These are phyloP conservation scores for Mola mola DNA, from an alignment of 2,113 vertebrate genomes.

Conservation along the genomic window DNA sequence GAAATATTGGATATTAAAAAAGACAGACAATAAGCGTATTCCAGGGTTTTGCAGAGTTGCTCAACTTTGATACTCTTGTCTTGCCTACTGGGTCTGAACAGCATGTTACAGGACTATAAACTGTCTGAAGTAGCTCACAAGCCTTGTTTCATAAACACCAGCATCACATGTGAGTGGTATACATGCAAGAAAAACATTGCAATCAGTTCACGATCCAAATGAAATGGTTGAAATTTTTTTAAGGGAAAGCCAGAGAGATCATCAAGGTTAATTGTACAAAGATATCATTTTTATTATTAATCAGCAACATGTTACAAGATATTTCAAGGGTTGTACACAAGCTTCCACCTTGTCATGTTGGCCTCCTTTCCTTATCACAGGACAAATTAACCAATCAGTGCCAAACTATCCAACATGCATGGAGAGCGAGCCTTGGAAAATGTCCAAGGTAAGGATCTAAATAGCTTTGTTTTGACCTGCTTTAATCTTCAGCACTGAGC, in stretches of 20 bases:
- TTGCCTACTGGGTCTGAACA: too few relatives aligned
- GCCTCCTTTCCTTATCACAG: neutral
- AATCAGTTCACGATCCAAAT: conserved; percentile 35
- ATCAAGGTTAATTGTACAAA: neutral
- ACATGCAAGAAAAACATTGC: conserved; percentile 41
- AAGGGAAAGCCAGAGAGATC: neutral
- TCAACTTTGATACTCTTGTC: too few relatives aligned
- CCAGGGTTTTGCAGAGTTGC: too few relatives aligned
- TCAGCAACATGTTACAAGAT: neutral
- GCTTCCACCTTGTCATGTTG: neutral
- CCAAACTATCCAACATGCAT: conserved; percentile 13
- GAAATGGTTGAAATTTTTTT: neutral
- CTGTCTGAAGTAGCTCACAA: neutral
- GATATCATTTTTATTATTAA: neutral
- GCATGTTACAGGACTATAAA: too few relatives aligned
- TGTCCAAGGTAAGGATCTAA: neutral
- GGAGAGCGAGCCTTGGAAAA: conserved; percentile 6
- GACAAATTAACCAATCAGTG: conserved; percentile 31
- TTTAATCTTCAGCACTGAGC: conserved; percentile 9
- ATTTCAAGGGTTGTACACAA: neutral
- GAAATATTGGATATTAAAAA: too few relatives aligned
- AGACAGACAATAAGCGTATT: too few relatives aligned
- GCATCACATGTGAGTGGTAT: conserved; percentile 13
- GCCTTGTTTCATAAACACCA: conserved; percentile 38
- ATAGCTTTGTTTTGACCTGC: conserved; percentile 25